phyloP scores from a whole-genome alignment of 2,797 vertebrate species.

The Peromyscus melanophrys region DNA sequence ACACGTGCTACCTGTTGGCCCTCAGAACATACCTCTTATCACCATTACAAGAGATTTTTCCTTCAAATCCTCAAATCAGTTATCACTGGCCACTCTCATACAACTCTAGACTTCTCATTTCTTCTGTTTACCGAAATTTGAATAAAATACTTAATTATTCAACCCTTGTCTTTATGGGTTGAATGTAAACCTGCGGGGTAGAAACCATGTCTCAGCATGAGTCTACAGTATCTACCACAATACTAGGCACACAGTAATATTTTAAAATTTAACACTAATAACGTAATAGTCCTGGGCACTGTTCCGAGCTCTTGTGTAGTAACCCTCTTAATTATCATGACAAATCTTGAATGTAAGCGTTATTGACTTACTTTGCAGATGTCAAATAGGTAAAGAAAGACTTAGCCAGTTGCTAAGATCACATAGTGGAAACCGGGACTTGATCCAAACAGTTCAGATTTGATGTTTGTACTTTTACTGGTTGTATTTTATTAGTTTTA shows the following conservation, averaged over 20 bases:
- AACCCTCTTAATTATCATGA: slow-evolving; percentile 26
- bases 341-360: not conserved
- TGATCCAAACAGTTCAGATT: not conserved
- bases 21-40: not conserved
- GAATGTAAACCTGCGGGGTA: not conserved
- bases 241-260: not conserved
- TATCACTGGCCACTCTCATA: not conserved
- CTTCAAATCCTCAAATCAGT: not conserved
- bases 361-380: not conserved
- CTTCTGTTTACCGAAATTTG: not conserved
- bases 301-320: not conserved
- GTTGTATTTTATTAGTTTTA: not conserved
- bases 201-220: not conserved
- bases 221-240: not conserved
- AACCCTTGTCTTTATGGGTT: not conserved
- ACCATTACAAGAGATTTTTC: not conserved
- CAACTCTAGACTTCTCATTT: not conserved
- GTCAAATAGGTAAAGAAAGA: not conserved
- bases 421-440: not conserved
- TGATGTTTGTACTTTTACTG: not conserved
- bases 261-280: not conserved
- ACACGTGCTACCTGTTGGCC: not conserved
- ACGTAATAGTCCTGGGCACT: not conserved
- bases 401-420: not conserved
- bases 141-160: slow-evolving; percentile 12